Evolutionary conservation across 1,140 invertebrate genomes (phyloP).

Genomic region (Hestina assimilis): DNA sequence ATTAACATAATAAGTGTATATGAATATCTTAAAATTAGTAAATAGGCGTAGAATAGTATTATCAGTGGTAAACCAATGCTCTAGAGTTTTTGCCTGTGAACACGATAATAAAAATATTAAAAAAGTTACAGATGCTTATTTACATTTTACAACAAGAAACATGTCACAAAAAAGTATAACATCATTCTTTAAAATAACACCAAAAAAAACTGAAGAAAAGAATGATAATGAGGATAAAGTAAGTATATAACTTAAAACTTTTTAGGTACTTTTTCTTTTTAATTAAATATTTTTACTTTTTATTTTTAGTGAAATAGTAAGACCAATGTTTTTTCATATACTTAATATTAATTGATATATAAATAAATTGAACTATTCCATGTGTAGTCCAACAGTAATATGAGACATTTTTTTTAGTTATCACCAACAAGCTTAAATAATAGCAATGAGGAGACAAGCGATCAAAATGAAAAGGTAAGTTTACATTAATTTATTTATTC

Average conservation of each 20-base stretch:
- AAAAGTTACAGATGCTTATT: neutral
- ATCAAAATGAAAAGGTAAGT: slow-evolving; percentile 20
- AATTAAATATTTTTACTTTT: no score
- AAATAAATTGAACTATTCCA: no score
- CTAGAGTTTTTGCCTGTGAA: neutral
- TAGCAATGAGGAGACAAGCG: neutral
- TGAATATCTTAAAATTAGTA: slow-evolving; percentile 6
- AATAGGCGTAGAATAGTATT: slow-evolving; percentile 6
- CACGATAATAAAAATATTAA: neutral
- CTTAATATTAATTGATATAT: no score
- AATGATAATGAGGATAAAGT: slow-evolving; percentile 21
- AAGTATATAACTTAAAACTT: neutral
- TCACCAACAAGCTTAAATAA: neutral
- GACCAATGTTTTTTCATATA: no score
- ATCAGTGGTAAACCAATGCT: neutral
- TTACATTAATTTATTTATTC: neutral
- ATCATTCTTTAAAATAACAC: slow-evolving; percentile 63
- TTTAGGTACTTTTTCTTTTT: neutral
- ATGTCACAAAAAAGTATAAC: slow-evolving; percentile 70
- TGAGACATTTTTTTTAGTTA: neutral
- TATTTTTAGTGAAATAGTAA: no score
- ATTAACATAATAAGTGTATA: slow-evolving; percentile 8
- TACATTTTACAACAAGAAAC: slow-evolving; percentile 21
- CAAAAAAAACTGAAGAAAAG: slow-evolving; percentile 38
- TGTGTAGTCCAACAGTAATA: no score